Evolutionary conservation across 2,113 vertebrate species (phyloP).

Genomic region (Holacanthus passer): DNA sequence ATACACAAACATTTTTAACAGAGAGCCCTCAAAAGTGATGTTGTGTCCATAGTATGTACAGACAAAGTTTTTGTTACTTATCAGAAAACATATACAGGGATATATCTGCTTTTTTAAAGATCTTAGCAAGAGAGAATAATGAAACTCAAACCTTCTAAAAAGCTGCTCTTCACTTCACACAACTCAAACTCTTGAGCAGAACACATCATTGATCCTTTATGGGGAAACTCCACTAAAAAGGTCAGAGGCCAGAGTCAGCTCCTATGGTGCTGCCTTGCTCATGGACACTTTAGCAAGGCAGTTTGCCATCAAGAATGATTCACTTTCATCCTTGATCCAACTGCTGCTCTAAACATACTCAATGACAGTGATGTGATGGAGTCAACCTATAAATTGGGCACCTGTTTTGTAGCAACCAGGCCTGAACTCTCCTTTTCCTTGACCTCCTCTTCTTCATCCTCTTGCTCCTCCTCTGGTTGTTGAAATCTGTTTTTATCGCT

Average conservation of each 20-base stretch:
- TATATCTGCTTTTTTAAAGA: too few species aligned
- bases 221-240: too few species aligned
- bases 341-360: not conserved
- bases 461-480: slow-evolving; percentile 4
- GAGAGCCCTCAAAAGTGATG: not conserved
- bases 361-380: not conserved
- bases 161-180: not conserved
- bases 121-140: too few species aligned
- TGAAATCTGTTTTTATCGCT: not conserved
- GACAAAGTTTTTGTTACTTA: not conserved
- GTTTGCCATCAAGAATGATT: not conserved
- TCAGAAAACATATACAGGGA: too few species aligned
- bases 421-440: slow-evolving; percentile 22
- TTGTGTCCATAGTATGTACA: not conserved
- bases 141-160: too few species aligned
- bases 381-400: not conserved
- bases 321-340: too few species aligned
- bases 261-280: not conserved
- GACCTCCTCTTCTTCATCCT: slow-evolving; percentile 42
- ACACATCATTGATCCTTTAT: too few species aligned
- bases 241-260: not conserved
- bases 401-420: slow-evolving; percentile 45
- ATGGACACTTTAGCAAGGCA: not conserved
- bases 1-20: not conserved
- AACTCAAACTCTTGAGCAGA: not conserved